Conservation (phyloP, 2,113 vertebrate genomes). For the Rhizomys pruinosus region DNA sequence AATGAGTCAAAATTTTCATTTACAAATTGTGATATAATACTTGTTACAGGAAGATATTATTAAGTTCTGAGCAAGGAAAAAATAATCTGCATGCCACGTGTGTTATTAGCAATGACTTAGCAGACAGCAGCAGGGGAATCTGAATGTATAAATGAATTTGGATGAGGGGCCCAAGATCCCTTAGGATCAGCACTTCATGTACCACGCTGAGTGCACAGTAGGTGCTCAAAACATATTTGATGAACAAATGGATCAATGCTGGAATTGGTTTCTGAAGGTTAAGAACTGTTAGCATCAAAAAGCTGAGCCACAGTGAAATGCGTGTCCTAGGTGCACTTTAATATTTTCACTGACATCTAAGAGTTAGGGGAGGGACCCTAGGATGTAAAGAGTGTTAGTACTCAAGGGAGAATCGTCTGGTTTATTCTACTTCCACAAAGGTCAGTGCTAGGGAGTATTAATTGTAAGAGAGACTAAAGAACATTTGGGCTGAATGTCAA, state of each 20-base stretch:
- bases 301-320: constrained; percentile 57
- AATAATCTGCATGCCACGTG: neutral
- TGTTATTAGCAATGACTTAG: neutral
- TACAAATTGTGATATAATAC: neutral
- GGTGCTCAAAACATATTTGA: constrained; percentile 68
- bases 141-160: constrained; percentile 45
- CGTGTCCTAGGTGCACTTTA: constrained; percentile 70
- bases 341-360: constrained; percentile 78
- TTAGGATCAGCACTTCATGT: neutral
- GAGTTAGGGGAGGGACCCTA: constrained; percentile 69
- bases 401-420: constrained; percentile 71
- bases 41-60: constrained; percentile 33
- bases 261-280: constrained; percentile 72
- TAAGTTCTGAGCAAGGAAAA: neutral
- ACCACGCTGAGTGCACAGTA: constrained; percentile 67
- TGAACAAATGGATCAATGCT: constrained; percentile 70
- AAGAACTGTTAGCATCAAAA: constrained; percentile 61
- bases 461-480: constrained; percentile 71
- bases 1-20: constrained; percentile 30
- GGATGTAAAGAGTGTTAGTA: constrained; percentile 61
- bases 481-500: constrained; percentile 78
- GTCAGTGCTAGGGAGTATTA: constrained; percentile 80
- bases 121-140: neutral
- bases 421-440: constrained; percentile 79
- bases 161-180: neutral